phyloP scores from a whole-genome alignment of 2,113 vertebrate species.

The Kryptolebias marmoratus region DNA sequence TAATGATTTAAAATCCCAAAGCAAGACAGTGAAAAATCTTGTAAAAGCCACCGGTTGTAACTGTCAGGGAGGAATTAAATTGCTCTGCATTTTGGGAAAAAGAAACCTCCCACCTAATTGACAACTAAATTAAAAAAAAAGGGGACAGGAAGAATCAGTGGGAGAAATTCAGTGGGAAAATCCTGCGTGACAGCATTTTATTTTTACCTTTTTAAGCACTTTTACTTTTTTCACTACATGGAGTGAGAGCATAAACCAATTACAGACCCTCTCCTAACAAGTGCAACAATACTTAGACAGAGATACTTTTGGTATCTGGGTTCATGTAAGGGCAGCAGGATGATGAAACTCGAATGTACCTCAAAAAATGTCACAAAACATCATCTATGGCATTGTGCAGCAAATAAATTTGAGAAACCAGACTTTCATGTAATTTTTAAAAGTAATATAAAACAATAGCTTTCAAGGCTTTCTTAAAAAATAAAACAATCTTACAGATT shows the following conservation, averaged over 20 bases:
- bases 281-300: background rate
- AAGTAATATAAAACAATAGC: too few relatives aligned
- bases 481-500: too few relatives aligned
- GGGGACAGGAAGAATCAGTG: background rate
- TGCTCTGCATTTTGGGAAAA: background rate
- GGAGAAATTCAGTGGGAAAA: conserved; percentile 11
- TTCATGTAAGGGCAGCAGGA: background rate
- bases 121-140: conserved; percentile 1
- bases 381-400: too few relatives aligned
- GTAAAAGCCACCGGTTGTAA: background rate
- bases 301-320: background rate
- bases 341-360: background rate
- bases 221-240: conserved; percentile 1
- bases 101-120: background rate
- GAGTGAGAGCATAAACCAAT: background rate
- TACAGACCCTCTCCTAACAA: background rate
- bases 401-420: too few relatives aligned
- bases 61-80: conserved; percentile 1
- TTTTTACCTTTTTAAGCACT: conserved; percentile 11
- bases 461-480: too few relatives aligned
- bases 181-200: background rate
- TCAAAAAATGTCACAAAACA: background rate
- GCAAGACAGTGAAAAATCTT: background rate
- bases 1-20: background rate
- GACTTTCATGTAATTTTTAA: too few relatives aligned